Evolutionary conservation across 1,140 invertebrate species (phyloP).

Genomic region (Drosophila athabasca): DNA sequence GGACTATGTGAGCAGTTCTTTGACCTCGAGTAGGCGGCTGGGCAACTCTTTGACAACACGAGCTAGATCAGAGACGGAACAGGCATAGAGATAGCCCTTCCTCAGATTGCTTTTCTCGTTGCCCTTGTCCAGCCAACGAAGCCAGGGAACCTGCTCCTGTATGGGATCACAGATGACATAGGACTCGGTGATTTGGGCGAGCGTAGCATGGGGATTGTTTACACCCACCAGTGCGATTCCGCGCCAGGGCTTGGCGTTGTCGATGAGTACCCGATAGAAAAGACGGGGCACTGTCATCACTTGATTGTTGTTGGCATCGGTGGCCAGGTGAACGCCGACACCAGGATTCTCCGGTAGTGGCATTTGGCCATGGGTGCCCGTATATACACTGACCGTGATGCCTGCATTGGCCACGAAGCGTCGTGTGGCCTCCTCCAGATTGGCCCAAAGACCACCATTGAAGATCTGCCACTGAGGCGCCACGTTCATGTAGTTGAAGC

Average conservation of each 20-base stretch:
- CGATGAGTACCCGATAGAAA: conserved; percentile 86
- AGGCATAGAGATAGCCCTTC: conserved; percentile 87
- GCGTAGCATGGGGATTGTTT: conserved; percentile 85
- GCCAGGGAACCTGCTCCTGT: conserved; percentile 83
- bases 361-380: conserved; percentile 85
- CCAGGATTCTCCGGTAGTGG: conserved; percentile 71
- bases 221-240: conserved; percentile 86
- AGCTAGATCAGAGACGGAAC: conserved; percentile 86
- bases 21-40: conserved; percentile 40
- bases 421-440: conserved; percentile 83
- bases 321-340: conserved; percentile 83
- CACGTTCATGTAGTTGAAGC: conserved; percentile 87
- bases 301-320: conserved; percentile 66
- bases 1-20: conserved; percentile 35
- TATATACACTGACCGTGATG: conserved; percentile 85
- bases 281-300: conserved; percentile 85
- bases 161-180: conserved; percentile 85
- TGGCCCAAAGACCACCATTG: conserved; percentile 87
- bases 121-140: conserved; percentile 83
- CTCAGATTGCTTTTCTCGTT: conserved; percentile 84
- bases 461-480: conserved; percentile 88
- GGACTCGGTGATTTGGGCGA: conserved; percentile 65
- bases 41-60: conserved; percentile 83
- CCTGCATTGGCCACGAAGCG: conserved; percentile 70
- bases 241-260: conserved; percentile 34